Percentiles rank a stretch among this genome's conserved stretches.
Conservation (phyloP, 2,797 vertebrate genomes). For the Enteromius anoplus region DNA sequence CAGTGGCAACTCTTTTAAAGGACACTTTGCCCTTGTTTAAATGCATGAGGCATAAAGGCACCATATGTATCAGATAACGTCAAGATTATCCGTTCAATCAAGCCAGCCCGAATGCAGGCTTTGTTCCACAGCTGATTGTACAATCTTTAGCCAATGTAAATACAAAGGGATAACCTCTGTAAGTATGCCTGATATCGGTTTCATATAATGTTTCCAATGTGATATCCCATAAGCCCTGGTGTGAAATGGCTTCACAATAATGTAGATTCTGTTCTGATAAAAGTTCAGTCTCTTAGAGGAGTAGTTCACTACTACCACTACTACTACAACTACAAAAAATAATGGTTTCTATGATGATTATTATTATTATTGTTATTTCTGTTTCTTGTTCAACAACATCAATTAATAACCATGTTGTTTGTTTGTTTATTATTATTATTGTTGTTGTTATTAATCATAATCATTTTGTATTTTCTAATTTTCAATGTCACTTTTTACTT, state of each 20-base stretch:
- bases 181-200: constrained; percentile 65
- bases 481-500: too few relatives aligned
- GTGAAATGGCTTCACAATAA: constrained; percentile 48
- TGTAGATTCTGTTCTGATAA: constrained; percentile 47
- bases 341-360: too few relatives aligned
- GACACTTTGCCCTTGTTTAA: constrained; percentile 64
- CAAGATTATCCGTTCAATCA: constrained; percentile 71
- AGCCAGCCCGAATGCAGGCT: constrained; percentile 62
- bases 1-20: constrained; percentile 42
- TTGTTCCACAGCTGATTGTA: constrained; percentile 58
- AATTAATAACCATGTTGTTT: not conserved
- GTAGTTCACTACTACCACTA: not conserved
- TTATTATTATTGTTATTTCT: too few relatives aligned
- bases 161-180: constrained; percentile 56
- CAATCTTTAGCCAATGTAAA: constrained; percentile 60
- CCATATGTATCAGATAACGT: constrained; percentile 64
- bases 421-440: too few relatives aligned
- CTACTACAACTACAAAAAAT: too few relatives aligned
- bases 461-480: too few relatives aligned
- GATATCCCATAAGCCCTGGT: constrained; percentile 41
- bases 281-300: not conserved
- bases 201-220: constrained; percentile 46
- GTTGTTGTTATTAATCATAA: too few relatives aligned
- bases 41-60: constrained; percentile 51
- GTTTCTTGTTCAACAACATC: not conserved